Percentiles rank a stretch among this genome's conserved stretches.
Conservation (phyloP, 2,113 vertebrate genomes). For the Talpa occidentalis region DNA sequence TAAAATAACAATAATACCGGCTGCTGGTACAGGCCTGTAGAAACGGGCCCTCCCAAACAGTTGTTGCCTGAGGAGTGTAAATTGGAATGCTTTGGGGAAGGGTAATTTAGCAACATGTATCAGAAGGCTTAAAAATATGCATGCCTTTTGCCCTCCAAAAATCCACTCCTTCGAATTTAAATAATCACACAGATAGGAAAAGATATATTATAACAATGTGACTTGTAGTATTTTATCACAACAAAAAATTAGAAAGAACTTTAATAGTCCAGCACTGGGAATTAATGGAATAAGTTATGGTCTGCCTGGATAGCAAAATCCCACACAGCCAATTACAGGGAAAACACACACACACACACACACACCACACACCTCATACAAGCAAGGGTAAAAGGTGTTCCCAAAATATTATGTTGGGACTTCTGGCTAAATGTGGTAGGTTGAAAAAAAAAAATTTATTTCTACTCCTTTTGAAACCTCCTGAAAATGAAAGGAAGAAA, state of each 20-base stretch:
- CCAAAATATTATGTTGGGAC: neutral
- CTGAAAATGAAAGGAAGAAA: neutral
- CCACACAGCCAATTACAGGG: neutral
- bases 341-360: neutral
- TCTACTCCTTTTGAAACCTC: neutral
- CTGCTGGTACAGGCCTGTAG: neutral
- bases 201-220: neutral
- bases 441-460: neutral
- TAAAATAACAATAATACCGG: slow-evolving; percentile 43
- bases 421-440: neutral
- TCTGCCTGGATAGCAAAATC: neutral
- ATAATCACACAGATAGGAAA: slow-evolving; percentile 25
- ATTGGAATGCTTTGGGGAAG: slow-evolving; percentile 28
- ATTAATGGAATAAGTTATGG: neutral
- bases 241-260: slow-evolving; percentile 58
- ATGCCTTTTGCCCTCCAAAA: slow-evolving; percentile 62
- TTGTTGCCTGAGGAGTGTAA: neutral
- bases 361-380: neutral
- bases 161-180: slow-evolving; percentile 51
- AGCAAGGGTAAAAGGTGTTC: neutral
- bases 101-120: slow-evolving; percentile 44
- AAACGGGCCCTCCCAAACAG: neutral
- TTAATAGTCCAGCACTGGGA: slow-evolving; percentile 18
- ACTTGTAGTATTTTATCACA: slow-evolving; percentile 51
- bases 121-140: slow-evolving; percentile 50